A percentile compares a stretch with the other conserved stretches of the same genome.
Evolutionary conservation across 2,888 invertebrate genomes (phyloP).

Genomic region (Anticlea derivata): DNA sequence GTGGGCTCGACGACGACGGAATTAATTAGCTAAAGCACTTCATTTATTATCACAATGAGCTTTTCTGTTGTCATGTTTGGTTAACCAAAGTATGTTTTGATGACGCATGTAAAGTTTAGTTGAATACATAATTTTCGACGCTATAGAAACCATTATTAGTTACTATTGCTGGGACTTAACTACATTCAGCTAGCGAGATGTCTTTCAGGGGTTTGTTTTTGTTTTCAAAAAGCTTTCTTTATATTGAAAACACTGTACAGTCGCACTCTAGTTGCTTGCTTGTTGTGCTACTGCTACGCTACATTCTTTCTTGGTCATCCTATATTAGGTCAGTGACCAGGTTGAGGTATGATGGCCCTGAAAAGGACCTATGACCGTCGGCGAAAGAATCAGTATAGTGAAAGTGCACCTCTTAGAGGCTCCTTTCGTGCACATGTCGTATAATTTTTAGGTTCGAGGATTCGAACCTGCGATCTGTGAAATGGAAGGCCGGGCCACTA

Average conservation of each 20-base stretch:
- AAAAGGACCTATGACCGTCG: no score
- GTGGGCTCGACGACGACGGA: slow-evolving; percentile 16
- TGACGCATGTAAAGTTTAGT: background rate
- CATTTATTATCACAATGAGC: slow-evolving; percentile 15
- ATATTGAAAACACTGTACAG: background rate
- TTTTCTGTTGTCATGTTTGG: slow-evolving; percentile 4
- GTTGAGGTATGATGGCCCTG: no score
- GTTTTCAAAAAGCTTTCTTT: background rate
- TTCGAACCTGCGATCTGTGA: no score
- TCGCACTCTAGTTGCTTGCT: no score
- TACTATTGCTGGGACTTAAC: background rate
- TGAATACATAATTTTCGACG: background rate
- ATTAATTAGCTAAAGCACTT: slow-evolving; percentile 24
- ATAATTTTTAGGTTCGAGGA: no score
- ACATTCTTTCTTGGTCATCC: no score
- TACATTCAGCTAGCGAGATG: background rate
- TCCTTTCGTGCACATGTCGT: no score
- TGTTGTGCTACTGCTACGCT: no score
- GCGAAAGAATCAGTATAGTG: no score
- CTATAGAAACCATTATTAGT: background rate
- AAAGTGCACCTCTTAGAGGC: no score
- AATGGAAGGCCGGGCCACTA: no score
- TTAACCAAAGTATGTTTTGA: background rate
- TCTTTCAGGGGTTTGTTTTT: background rate
- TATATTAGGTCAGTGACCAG: no score